These are phyloP conservation scores for Neogobius melanostomus DNA, from an alignment of 2,113 vertebrate species.

Conservation along the genomic window DNA sequence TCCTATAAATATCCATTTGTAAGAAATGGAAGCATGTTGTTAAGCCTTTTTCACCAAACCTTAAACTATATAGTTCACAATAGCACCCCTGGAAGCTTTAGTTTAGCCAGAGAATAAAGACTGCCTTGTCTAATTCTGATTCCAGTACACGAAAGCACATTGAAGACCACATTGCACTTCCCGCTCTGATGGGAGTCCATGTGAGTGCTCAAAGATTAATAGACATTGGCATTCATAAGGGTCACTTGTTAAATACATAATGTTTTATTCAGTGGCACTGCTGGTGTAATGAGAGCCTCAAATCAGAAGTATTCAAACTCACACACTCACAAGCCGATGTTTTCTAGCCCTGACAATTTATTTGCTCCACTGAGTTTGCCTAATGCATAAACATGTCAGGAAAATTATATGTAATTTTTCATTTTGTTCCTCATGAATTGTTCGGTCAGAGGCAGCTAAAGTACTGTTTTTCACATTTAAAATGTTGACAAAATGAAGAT, in stretches of 20 bases:
- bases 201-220: not conserved
- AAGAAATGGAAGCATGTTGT: too few relatives aligned
- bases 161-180: not conserved
- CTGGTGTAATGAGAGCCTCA: slow-evolving; percentile 9
- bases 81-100: too few relatives aligned
- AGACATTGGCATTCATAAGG: slow-evolving; percentile 3
- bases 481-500: slow-evolving; percentile 10
- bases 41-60: too few relatives aligned
- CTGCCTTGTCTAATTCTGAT: not conserved
- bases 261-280: not conserved
- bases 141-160: not conserved
- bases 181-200: slow-evolving; percentile 1
- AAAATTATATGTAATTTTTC: slow-evolving; percentile 47
- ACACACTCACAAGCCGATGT: slow-evolving; percentile 6
- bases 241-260: slow-evolving; percentile 12
- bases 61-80: not conserved
- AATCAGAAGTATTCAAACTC: slow-evolving; percentile 14
- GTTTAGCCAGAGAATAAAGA: not conserved
- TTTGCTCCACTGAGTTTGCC: slow-evolving; percentile 26
- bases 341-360: slow-evolving; percentile 20
- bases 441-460: slow-evolving; percentile 28
- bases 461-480: slow-evolving; percentile 10
- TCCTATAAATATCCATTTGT: too few relatives aligned
- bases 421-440: slow-evolving; percentile 37
- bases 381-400: slow-evolving; percentile 49